Percentiles rank a stretch among this genome's conserved stretches.
These are phyloP conservation scores for Portunus trituberculatus DNA, from an alignment of 1,140 invertebrate genomes.

Conservation along the genomic window DNA sequence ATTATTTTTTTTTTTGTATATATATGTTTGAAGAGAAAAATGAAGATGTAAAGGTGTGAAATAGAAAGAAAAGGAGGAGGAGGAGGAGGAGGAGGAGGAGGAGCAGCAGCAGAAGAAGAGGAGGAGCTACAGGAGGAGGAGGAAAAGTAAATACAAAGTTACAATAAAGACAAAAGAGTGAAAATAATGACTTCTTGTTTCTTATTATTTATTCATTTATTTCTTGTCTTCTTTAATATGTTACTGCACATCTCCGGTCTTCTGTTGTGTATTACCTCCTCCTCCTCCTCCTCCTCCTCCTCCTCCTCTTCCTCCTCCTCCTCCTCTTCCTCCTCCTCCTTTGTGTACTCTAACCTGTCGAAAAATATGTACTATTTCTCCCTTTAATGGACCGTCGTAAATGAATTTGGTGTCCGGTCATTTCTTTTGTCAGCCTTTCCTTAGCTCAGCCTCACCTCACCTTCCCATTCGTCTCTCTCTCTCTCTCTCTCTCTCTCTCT, in stretches of 20 bases:
- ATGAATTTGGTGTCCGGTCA: no score
- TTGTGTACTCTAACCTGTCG: background rate
- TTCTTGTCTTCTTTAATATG: background rate
- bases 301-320: background rate
- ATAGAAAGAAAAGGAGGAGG: background rate
- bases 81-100: background rate
- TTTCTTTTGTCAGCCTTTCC: background rate
- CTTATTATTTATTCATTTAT: background rate
- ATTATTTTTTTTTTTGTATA: background rate
- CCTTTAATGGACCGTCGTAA: no score
- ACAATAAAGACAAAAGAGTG: no score
- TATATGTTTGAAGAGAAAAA: background rate
- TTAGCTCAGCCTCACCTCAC: background rate
- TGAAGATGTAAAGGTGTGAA: no score
- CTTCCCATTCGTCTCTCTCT: background rate
- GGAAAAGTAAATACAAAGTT: background rate
- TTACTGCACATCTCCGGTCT: background rate
- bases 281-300: background rate
- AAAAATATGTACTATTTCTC: background rate
- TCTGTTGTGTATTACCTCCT: background rate
- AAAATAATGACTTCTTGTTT: background rate
- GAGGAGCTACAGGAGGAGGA: background rate
- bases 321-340: background rate
- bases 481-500: conserved; percentile 4
- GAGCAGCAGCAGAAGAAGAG: background rate